These are phyloP conservation scores for Naja naja DNA, from an alignment of 2,113 vertebrate species.

Conservation along the genomic window DNA sequence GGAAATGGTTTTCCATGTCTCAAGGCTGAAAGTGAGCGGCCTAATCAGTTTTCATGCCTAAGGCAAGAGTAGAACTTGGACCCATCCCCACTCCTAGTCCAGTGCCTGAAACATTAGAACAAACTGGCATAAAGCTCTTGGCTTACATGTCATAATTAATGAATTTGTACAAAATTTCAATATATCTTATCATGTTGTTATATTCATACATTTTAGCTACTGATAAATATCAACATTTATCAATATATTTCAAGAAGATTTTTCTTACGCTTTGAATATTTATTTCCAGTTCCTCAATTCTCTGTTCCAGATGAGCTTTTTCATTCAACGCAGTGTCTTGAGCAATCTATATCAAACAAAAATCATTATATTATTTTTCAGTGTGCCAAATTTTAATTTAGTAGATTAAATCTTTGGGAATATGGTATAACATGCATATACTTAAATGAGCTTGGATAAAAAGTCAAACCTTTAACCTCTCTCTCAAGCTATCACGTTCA, in stretches of 20 bases:
- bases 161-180: not conserved
- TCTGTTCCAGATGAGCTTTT: slow-evolving; percentile 78
- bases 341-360: slow-evolving; percentile 72
- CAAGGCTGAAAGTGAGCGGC: not conserved
- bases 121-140: not conserved
- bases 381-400: not conserved
- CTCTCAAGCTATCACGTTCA: slow-evolving; percentile 76
- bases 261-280: slow-evolving; percentile 71
- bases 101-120: not conserved
- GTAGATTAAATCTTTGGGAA: not conserved
- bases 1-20: not conserved
- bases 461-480: slow-evolving; percentile 71
- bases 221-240: not conserved
- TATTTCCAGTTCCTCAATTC: slow-evolving; percentile 76
- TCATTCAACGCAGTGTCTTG: slow-evolving; percentile 77
- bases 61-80: not conserved
- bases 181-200: not conserved
- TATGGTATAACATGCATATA: not conserved
- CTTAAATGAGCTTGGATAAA: not conserved
- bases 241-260: slow-evolving; percentile 27
- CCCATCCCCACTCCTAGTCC: not conserved
- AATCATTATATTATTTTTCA: not conserved
- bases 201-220: not conserved
- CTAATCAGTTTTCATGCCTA: not conserved
- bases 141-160: not conserved